These are phyloP conservation scores for Hirtodrosophila histrioides DNA, from an alignment of 2,888 invertebrate species.

Conservation along the genomic window DNA sequence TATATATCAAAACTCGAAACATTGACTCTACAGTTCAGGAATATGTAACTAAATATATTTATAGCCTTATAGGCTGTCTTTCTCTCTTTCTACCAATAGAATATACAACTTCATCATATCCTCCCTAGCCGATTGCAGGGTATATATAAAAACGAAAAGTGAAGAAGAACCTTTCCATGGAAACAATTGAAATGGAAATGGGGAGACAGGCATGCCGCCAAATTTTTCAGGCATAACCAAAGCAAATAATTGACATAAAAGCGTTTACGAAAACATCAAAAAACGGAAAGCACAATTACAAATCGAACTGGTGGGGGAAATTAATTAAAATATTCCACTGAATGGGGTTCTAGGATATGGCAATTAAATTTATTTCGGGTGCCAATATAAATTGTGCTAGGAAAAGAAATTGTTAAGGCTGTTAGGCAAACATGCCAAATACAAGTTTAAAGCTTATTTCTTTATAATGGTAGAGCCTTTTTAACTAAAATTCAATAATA, in stretches of 20 bases:
- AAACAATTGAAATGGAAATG: conserved; percentile 56
- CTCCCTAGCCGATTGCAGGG: too few species aligned
- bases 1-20: too few species aligned
- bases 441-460: not conserved
- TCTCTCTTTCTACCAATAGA: too few species aligned
- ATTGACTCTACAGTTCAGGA: too few species aligned
- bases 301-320: conserved; percentile 50
- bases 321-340: conserved; percentile 66
- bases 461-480: too few species aligned
- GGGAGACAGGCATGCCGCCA: conserved; percentile 39
- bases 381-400: conserved; percentile 11
- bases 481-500: too few species aligned
- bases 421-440: conserved; percentile 22
- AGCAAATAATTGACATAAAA: conserved; percentile 73
- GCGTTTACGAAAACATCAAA: conserved; percentile 51
- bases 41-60: too few species aligned
- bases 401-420: conserved; percentile 2
- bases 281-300: conserved; percentile 54
- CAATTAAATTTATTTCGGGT: conserved; percentile 48
- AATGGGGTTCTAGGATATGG: conserved; percentile 22
- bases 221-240: conserved; percentile 63
- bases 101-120: too few species aligned
- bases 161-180: conserved; percentile 48
- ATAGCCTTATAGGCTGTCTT: too few species aligned
- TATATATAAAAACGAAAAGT: conserved; percentile 18